Percentiles rank a stretch among this genome's conserved stretches.
These are phyloP conservation scores for Mesoclemmys tuberculata DNA, from an alignment of 2,113 vertebrate genomes.

Conservation along the genomic window DNA sequence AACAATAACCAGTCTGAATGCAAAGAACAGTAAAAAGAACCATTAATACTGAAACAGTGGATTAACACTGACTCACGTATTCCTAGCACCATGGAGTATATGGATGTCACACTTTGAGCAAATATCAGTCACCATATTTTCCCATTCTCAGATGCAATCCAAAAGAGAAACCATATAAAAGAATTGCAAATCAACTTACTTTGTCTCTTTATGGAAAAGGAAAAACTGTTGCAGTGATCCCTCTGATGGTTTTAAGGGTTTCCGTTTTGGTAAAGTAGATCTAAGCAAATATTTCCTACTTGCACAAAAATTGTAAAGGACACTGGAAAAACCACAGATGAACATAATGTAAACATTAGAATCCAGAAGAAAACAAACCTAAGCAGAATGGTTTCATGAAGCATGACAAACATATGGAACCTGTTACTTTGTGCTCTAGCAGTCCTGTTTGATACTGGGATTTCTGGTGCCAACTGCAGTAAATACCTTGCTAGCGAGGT, in stretches of 20 bases:
- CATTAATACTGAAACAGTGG: background rate
- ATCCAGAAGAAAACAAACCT: background rate
- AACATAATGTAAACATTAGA: background rate
- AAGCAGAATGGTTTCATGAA: conserved; percentile 45
- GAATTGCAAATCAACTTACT: background rate
- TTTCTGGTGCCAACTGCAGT: background rate
- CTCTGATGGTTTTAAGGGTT: background rate
- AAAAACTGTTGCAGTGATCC: background rate
- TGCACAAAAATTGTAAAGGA: conserved; percentile 31
- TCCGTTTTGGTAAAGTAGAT: background rate
- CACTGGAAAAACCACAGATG: conserved; percentile 13
- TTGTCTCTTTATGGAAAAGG: background rate
- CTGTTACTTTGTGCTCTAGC: background rate
- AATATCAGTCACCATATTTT: background rate
- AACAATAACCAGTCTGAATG: background rate
- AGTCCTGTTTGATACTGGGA: background rate
- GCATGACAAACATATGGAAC: conserved; percentile 25
- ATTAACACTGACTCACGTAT: background rate
- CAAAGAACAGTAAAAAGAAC: background rate
- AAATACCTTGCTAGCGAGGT: background rate
- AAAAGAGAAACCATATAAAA: background rate
- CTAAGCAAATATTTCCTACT: conserved; percentile 14
- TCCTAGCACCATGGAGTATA: background rate
- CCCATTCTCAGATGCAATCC: fast-evolving
- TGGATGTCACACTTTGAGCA: background rate